A percentile compares a stretch with the other conserved stretches of the same genome.
Evolutionary conservation across 2,888 invertebrate genomes (phyloP).

Genomic region (Carcina quercana): DNA sequence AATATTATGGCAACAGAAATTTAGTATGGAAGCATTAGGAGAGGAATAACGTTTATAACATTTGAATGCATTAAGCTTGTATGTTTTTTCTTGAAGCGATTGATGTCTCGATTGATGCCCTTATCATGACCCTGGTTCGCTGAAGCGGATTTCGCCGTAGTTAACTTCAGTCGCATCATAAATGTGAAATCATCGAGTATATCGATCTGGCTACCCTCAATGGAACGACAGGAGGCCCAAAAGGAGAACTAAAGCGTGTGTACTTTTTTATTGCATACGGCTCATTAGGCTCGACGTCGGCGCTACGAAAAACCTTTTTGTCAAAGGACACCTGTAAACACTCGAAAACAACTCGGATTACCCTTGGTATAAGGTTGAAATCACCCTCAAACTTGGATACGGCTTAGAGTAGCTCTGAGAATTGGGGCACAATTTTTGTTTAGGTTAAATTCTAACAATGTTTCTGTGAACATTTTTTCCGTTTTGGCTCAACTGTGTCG

Average conservation of each 20-base stretch:
- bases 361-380: conserved; percentile 16
- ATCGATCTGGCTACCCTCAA: conserved; percentile 10
- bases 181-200: neutral
- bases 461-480: conserved; percentile 1
- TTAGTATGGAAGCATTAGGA: no score
- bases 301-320: conserved; percentile 31
- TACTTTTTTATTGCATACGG: conserved; percentile 42
- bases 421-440: conserved; percentile 39
- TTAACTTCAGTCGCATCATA: no score
- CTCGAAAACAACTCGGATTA: conserved; percentile 18
- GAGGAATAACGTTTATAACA: no score
- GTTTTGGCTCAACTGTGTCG: no score
- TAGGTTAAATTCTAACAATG: conserved; percentile 22
- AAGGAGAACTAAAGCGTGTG: conserved; percentile 23
- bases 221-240: conserved; percentile 1
- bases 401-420: conserved; percentile 18
- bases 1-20: no score
- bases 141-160: no score
- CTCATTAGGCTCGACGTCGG: conserved; percentile 40
- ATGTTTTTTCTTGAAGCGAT: no score
- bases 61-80: no score
- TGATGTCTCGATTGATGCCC: no score
- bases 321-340: conserved; percentile 27
- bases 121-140: no score
- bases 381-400: conserved; percentile 3